Evolutionary conservation across 1,140 invertebrate genomes (phyloP).

Genomic region (Rhynchophorus ferrugineus): DNA sequence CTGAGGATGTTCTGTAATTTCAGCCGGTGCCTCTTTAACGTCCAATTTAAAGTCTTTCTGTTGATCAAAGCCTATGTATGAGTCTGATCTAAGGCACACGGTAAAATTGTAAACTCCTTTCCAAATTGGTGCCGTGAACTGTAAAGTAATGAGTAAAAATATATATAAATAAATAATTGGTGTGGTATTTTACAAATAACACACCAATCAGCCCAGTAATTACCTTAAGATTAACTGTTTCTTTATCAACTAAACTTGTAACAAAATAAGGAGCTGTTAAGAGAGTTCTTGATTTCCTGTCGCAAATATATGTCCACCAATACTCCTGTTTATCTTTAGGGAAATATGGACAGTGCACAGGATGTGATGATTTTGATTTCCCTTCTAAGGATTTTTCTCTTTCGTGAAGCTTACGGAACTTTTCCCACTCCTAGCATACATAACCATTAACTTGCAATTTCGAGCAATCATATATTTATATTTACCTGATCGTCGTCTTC

Average conservation of each 20-base stretch:
- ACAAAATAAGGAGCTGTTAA: conserved; percentile 87
- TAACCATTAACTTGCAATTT: neutral
- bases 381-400: conserved; percentile 86
- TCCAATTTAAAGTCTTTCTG: conserved; percentile 90
- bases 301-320: conserved; percentile 98
- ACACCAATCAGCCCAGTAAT: neutral
- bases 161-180: too few relatives aligned
- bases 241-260: conserved; percentile 69
- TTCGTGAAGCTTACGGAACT: conserved; percentile 65
- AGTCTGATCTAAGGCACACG: conserved; percentile 86
- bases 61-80: conserved; percentile 89
- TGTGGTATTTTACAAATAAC: neutral
- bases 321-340: conserved; percentile 97
- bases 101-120: conserved; percentile 88
- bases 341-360: conserved; percentile 91
- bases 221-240: conserved; percentile 81
- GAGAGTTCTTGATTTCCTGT: conserved; percentile 83
- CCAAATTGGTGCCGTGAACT: conserved; percentile 89
- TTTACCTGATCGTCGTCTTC: conserved; percentile 37
- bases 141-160: conserved; percentile 24
- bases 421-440: conserved; percentile 38
- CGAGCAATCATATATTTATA: neutral
- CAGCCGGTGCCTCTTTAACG: conserved; percentile 87
- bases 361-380: conserved; percentile 86
- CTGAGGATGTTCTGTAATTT: conserved; percentile 87